Evolutionary conservation across 2,113 vertebrate genomes (phyloP).

Genomic region (Mola mola): DNA sequence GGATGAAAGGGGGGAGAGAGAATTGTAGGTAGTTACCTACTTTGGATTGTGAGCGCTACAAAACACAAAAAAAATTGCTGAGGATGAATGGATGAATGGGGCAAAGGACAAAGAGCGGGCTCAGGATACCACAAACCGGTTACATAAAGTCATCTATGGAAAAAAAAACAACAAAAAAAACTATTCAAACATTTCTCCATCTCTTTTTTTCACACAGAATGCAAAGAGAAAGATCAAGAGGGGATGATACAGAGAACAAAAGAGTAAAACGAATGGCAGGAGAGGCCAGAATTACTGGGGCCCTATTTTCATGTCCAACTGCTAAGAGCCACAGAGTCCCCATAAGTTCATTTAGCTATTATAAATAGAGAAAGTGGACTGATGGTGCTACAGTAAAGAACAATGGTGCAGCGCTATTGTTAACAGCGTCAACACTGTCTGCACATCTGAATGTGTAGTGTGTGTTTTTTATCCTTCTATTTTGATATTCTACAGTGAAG

Average conservation of each 20-base stretch:
- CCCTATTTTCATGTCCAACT: not conserved
- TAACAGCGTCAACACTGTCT: too few relatives aligned
- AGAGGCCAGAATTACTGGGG: not conserved
- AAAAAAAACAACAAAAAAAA: not conserved
- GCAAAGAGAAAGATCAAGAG: not conserved
- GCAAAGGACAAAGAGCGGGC: conserved; percentile 7
- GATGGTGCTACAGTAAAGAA: not conserved
- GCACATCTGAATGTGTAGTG: too few relatives aligned
- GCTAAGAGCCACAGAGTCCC: not conserved
- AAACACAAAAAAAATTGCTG: conserved; percentile 20
- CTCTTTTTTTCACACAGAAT: too few relatives aligned
- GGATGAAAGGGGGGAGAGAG: not conserved
- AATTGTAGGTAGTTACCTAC: conserved; percentile 36
- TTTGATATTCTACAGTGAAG: too few relatives aligned
- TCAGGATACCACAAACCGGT: not conserved
- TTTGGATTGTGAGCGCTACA: not conserved
- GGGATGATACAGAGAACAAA: not conserved
- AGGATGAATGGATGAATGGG: conserved; percentile 39
- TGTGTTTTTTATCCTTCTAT: too few relatives aligned
- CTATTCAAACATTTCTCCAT: too few relatives aligned
- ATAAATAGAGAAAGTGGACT: not conserved
- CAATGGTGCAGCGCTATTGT: conserved; percentile 11
- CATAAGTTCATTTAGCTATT: too few relatives aligned
- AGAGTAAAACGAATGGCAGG: not conserved
- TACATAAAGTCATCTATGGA: not conserved